Evolutionary conservation across 2,113 vertebrate genomes (phyloP).

Genomic region (Lucifuga dentata): DNA sequence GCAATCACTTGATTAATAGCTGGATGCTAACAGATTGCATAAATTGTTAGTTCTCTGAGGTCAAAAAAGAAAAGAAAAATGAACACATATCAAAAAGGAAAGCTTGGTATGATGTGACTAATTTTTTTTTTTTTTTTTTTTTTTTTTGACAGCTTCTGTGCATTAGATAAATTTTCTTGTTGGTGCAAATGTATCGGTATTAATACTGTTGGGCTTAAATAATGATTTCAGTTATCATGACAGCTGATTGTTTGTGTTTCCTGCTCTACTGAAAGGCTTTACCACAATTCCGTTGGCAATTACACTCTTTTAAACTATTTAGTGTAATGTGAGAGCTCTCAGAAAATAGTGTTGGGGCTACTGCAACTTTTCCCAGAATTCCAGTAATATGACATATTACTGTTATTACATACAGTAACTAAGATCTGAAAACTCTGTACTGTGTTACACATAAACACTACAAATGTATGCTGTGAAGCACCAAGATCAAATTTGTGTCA

Average conservation of each 20-base stretch:
- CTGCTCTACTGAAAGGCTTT: constrained; percentile 17
- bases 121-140: constrained; percentile 51
- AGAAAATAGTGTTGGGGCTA: too few relatives aligned
- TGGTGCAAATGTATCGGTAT: constrained; percentile 29
- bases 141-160: constrained; percentile 45
- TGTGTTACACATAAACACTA: too few relatives aligned
- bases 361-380: too few relatives aligned
- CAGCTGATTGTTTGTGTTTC: constrained; percentile 32
- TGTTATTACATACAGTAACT: too few relatives aligned
- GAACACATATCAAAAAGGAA: constrained; percentile 45
- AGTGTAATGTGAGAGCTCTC: constrained; percentile 7
- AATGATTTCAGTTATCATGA: constrained; percentile 47
- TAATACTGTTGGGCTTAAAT: constrained; percentile 51
- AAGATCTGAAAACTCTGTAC: too few relatives aligned
- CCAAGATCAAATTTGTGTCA: too few relatives aligned
- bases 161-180: constrained; percentile 61
- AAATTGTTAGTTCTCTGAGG: constrained; percentile 77
- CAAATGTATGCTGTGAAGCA: too few relatives aligned
- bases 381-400: too few relatives aligned
- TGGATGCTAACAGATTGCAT: constrained; percentile 86
- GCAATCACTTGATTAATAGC: constrained; percentile 91
- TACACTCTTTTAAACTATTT: too few relatives aligned
- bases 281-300: too few relatives aligned
- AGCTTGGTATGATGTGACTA: constrained; percentile 49
- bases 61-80: constrained; percentile 40